A percentile compares a stretch with the other conserved stretches of the same genome.
Conservation (phyloP, 37 sponge, comb jelly and placozoan species). For the Beroe ovata region DNA sequence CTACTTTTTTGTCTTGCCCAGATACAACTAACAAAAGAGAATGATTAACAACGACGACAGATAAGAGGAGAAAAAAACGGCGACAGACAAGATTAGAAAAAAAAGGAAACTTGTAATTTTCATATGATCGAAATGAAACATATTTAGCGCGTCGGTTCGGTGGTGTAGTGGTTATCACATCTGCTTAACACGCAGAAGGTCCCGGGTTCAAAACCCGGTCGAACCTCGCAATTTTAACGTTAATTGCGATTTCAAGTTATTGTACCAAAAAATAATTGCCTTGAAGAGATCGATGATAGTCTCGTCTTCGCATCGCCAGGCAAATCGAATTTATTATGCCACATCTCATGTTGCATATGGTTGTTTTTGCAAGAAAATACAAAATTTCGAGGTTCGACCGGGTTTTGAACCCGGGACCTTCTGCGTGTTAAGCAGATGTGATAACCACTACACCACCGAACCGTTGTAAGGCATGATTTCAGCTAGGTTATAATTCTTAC, state of each 20-base stretch:
- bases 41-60: too few relatives aligned
- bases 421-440: constrained; percentile 69
- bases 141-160: neutral
- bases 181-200: constrained; percentile 54
- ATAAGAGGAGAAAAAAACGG: too few relatives aligned
- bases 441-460: constrained; percentile 69
- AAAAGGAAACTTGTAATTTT: neutral
- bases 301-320: too few relatives aligned
- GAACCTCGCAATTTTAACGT: constrained; percentile 9
- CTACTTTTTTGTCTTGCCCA: neutral
- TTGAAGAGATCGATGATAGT: neutral
- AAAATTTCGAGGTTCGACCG: constrained; percentile 67
- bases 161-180: constrained; percentile 53
- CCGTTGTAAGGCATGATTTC: neutral
- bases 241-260: too few relatives aligned
- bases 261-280: too few relatives aligned
- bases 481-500: neutral
- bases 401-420: constrained; percentile 69
- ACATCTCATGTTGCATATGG: neutral
- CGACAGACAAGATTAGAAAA: too few relatives aligned
- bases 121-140: neutral
- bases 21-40: too few relatives aligned
- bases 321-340: too few relatives aligned
- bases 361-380: neutral
- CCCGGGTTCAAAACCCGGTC: constrained; percentile 54